These are phyloP conservation scores for Palythoa grandiflora DNA, from an alignment of 92 coral and sea anemone species.

Conservation along the genomic window DNA sequence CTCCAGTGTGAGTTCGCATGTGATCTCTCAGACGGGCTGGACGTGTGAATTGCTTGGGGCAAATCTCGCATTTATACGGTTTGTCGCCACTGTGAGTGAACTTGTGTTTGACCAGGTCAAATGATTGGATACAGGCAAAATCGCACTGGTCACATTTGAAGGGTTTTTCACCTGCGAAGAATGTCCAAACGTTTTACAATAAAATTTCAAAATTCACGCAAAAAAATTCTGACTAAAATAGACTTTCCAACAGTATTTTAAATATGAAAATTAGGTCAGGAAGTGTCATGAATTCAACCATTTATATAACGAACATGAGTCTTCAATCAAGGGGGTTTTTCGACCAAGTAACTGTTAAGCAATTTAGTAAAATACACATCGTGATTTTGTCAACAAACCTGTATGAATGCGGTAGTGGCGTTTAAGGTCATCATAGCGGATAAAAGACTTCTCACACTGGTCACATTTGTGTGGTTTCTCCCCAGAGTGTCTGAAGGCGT, in stretches of 20 bases:
- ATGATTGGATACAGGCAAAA: conserved; percentile 98
- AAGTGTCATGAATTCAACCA: too few species aligned
- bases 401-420: conserved; percentile 99
- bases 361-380: too few species aligned
- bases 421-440: conserved; percentile 96
- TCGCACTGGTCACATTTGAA: conserved; percentile 61
- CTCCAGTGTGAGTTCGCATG: conserved; percentile 98
- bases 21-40: conserved; percentile 97
- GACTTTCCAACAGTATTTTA: not conserved
- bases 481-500: conserved; percentile 97
- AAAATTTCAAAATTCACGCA: too few species aligned
- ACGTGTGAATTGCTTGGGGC: conserved; percentile 98
- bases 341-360: too few species aligned
- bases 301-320: too few species aligned
- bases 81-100: conserved; percentile 99
- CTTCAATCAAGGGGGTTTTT: too few species aligned
- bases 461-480: conserved; percentile 99
- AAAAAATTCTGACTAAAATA: too few species aligned
- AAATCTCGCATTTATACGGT: conserved; percentile 94
- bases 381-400: conserved; percentile 55
- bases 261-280: too few species aligned
- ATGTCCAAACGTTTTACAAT: not conserved
- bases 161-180: conserved; percentile 24
- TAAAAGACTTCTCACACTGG: conserved; percentile 98
- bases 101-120: conserved; percentile 97